phyloP scores from a whole-genome alignment of 2,888 invertebrate species.

The Cryptocephalus moraei region DNA sequence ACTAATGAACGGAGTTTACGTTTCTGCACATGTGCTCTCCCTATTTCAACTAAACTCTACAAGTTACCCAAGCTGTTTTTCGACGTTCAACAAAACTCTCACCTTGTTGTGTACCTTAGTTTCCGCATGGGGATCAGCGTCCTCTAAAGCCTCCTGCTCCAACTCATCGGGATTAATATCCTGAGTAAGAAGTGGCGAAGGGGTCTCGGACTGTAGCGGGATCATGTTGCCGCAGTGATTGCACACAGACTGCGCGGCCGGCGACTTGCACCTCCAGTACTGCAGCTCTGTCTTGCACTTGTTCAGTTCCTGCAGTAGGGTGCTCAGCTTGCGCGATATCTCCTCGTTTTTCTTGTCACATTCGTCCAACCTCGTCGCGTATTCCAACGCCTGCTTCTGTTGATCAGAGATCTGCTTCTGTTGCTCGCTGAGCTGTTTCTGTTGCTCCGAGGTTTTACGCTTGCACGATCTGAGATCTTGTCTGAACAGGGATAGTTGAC shows the following conservation, averaged over 20 bases:
- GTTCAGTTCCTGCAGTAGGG: constrained; percentile 76
- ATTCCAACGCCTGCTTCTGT: constrained; percentile 66
- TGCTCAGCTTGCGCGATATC: constrained; percentile 80
- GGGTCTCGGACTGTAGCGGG: constrained; percentile 41
- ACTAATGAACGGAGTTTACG: too few species aligned
- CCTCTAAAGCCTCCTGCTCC: constrained; percentile 16
- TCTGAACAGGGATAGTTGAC: constrained; percentile 66
- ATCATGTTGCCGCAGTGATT: constrained; percentile 61
- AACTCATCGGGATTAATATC: constrained; percentile 41
- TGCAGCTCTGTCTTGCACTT: constrained; percentile 87
- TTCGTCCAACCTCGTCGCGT: constrained; percentile 76
- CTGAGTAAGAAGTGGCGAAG: neutral
- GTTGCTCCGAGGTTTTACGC: constrained; percentile 73
- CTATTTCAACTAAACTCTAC: too few species aligned
- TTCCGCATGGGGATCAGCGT: neutral
- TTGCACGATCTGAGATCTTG: constrained; percentile 72
- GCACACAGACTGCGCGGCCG: constrained; percentile 59
- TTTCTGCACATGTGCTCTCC: too few species aligned
- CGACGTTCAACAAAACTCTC: too few species aligned
- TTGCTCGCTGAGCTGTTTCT: constrained; percentile 72
- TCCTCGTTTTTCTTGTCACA: constrained; percentile 87
- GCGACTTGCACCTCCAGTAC: constrained; percentile 84
- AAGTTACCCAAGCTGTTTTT: too few species aligned
- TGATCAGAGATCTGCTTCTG: constrained; percentile 63
- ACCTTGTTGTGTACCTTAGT: too few species aligned